phyloP scores from a whole-genome alignment of 1,140 invertebrate genomes.

The Aphaenogaster rudis region DNA sequence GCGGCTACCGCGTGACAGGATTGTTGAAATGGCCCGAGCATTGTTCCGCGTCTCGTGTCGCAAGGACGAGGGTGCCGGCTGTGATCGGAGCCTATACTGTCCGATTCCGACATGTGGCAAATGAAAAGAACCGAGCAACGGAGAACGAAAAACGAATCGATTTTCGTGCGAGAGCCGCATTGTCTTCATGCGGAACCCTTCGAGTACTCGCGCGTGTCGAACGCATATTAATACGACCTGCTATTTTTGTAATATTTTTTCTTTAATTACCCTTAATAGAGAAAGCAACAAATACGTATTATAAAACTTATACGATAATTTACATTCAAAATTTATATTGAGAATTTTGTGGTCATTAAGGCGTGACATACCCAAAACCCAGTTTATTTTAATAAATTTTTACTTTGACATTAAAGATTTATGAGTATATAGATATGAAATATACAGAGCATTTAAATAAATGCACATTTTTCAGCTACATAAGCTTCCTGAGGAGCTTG shows the following conservation, averaged over 20 bases:
- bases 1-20: conserved; percentile 73
- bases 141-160: conserved; percentile 64
- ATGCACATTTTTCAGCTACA: not conserved
- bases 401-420: not conserved
- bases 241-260: not conserved
- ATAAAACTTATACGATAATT: not conserved
- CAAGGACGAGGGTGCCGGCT: conserved; percentile 69
- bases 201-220: not conserved
- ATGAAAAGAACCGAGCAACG: conserved; percentile 67
- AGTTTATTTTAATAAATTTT: not conserved
- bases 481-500: not conserved
- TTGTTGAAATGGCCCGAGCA: conserved; percentile 71
- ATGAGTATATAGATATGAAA: not conserved
- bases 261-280: not conserved
- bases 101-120: conserved; percentile 72
- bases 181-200: conserved; percentile 62
- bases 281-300: not conserved
- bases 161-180: conserved; percentile 61
- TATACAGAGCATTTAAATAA: not conserved
- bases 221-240: conserved; percentile 4
- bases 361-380: not conserved
- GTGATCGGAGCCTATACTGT: conserved; percentile 39
- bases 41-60: conserved; percentile 74
- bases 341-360: not conserved
- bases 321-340: not conserved